These are phyloP conservation scores for Chalcosyrphus nemorum DNA, from an alignment of 2,888 invertebrate genomes.

Conservation along the genomic window DNA sequence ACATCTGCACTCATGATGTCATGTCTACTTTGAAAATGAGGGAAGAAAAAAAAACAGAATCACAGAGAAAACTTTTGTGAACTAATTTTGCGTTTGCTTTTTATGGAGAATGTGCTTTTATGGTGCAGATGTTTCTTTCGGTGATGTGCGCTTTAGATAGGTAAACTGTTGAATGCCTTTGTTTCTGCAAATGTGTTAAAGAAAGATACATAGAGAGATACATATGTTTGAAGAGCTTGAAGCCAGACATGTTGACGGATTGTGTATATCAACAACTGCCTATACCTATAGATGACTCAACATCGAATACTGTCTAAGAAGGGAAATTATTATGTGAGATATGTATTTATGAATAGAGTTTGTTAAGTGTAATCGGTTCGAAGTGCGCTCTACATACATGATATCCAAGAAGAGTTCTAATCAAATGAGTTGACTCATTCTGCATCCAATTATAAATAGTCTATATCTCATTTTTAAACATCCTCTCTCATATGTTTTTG, in stretches of 20 bases:
- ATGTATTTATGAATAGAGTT: too few relatives aligned
- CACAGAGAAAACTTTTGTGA: background rate
- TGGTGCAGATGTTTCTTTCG: background rate
- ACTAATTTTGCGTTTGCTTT: background rate
- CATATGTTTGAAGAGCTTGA: background rate
- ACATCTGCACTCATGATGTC: conserved; percentile 47
- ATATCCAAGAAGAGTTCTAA: too few relatives aligned
- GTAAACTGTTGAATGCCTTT: background rate
- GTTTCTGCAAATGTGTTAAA: background rate
- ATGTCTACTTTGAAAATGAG: conserved; percentile 19
- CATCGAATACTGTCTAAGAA: too few relatives aligned
- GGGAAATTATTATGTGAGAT: too few relatives aligned
- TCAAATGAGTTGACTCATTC: too few relatives aligned
- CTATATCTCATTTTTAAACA: too few relatives aligned
- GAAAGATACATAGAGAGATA: background rate
- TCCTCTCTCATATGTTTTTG: too few relatives aligned
- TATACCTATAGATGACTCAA: too few relatives aligned
- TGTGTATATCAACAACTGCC: too few relatives aligned
- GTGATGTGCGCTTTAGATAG: background rate
- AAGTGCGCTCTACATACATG: too few relatives aligned
- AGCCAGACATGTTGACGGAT: background rate
- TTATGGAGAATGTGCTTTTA: background rate
- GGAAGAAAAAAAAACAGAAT: conserved; percentile 1
- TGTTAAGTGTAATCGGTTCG: too few relatives aligned
- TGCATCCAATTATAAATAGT: too few relatives aligned